Conservation (phyloP, 2,888 invertebrate species). For the Salpingus planirostris region DNA sequence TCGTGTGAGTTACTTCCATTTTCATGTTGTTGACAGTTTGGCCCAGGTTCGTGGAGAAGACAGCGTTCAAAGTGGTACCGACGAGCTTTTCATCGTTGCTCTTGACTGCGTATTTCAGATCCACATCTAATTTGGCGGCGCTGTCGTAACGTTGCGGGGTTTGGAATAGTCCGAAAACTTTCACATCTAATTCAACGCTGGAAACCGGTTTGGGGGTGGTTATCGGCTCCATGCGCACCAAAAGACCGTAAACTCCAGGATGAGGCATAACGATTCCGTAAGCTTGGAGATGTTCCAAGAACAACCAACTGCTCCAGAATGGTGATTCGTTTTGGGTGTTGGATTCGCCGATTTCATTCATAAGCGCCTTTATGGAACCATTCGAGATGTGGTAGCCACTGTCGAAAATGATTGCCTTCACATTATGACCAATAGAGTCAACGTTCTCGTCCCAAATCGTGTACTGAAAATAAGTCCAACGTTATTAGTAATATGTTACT, state of each 20-base stretch:
- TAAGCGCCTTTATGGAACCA: slow-evolving; percentile 1
- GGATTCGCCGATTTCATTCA: slow-evolving; percentile 1
- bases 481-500: too few species aligned
- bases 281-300: slow-evolving; percentile 8
- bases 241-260: slow-evolving; percentile 14
- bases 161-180: slow-evolving; percentile 23
- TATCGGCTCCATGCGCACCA: slow-evolving; percentile 15
- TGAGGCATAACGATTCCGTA: slow-evolving; percentile 11
- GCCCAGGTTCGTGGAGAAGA: slow-evolving; percentile 27
- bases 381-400: slow-evolving; percentile 5
- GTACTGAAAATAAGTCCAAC: slow-evolving; percentile 8
- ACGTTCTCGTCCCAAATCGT: slow-evolving; percentile 4
- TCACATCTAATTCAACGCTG: slow-evolving; percentile 27
- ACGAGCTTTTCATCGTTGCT: slow-evolving; percentile 26
- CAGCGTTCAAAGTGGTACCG: slow-evolving; percentile 33
- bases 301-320: slow-evolving; percentile 8
- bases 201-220: slow-evolving; percentile 21
- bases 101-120: slow-evolving; percentile 29
- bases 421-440: slow-evolving; percentile 4
- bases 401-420: slow-evolving; percentile 5
- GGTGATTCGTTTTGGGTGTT: slow-evolving; percentile 6
- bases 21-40: slow-evolving; percentile 28
- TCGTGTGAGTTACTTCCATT: slow-evolving; percentile 28
- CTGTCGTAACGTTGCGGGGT: slow-evolving; percentile 14
- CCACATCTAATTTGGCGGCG: slow-evolving; percentile 20